Percentiles rank a stretch among this genome's conserved stretches.
Evolutionary conservation across 2,888 invertebrate species (phyloP).

Genomic region (Girardia tigrina): DNA sequence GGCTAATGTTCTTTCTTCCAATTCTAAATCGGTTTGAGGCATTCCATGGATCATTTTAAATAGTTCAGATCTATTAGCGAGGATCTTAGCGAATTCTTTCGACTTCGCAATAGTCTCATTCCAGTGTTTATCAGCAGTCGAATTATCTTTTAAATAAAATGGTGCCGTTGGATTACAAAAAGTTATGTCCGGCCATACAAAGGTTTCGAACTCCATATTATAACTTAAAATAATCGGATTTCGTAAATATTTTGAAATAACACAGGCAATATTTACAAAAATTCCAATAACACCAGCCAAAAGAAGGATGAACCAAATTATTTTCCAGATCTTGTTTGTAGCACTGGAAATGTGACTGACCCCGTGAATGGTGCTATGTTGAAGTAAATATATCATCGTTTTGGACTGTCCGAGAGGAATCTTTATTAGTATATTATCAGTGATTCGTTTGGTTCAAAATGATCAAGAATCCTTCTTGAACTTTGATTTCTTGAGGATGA

Average conservation of each 20-base stretch:
- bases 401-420: no score
- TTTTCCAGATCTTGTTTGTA: neutral
- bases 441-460: no score
- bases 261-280: constrained; percentile 31
- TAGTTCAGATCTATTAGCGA: neutral
- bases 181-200: constrained; percentile 36
- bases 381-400: neutral
- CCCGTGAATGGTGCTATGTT: constrained; percentile 32
- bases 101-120: neutral
- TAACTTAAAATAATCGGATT: constrained; percentile 34
- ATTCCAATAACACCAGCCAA: constrained; percentile 32
- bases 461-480: no score
- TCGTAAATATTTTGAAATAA: constrained; percentile 26
- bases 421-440: no score
- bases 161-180: constrained; percentile 36
- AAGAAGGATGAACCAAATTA: constrained; percentile 35
- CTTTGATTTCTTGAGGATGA: no score
- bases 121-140: neutral
- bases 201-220: constrained; percentile 29
- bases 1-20: neutral
- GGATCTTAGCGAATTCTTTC: neutral
- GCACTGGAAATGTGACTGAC: constrained; percentile 28
- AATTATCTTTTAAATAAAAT: neutral
- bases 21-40: neutral
- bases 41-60: neutral